phyloP scores from a whole-genome alignment of 35 echinoderm and acorn worm species.

The Nesometra sesokonis region DNA sequence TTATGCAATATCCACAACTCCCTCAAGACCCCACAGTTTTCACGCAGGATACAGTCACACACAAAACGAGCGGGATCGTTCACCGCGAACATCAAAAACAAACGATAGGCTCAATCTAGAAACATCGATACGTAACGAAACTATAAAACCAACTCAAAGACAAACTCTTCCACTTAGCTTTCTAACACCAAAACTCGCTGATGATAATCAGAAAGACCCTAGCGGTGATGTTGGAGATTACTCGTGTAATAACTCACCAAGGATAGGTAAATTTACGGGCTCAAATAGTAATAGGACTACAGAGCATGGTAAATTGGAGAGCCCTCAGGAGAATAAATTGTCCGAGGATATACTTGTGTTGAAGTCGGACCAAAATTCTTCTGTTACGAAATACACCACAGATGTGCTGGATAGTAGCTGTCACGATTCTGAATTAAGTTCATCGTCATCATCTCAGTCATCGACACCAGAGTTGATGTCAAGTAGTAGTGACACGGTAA shows the following conservation, averaged over 20 bases:
- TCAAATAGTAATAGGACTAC: neutral
- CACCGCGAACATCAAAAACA: neutral
- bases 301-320: neutral
- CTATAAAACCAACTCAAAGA: neutral
- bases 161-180: neutral
- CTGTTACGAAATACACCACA: neutral
- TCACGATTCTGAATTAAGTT: neutral
- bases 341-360: neutral
- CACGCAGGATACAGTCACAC: constrained; percentile 22
- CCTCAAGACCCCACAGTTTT: constrained; percentile 7
- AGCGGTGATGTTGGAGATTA: neutral
- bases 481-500: constrained; percentile 78
- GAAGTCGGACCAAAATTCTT: neutral
- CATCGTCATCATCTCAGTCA: constrained; percentile 18
- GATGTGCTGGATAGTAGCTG: neutral
- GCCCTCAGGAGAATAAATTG: neutral
- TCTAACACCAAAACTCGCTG: neutral
- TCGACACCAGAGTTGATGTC: constrained; percentile 70
- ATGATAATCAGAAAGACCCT: neutral
- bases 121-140: neutral
- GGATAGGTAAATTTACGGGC: neutral
- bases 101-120: neutral
- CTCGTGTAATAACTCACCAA: neutral
- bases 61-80: neutral
- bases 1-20: neutral